Evolutionary conservation across 2,113 vertebrate genomes (phyloP).

Genomic region (Carassius auratus): DNA sequence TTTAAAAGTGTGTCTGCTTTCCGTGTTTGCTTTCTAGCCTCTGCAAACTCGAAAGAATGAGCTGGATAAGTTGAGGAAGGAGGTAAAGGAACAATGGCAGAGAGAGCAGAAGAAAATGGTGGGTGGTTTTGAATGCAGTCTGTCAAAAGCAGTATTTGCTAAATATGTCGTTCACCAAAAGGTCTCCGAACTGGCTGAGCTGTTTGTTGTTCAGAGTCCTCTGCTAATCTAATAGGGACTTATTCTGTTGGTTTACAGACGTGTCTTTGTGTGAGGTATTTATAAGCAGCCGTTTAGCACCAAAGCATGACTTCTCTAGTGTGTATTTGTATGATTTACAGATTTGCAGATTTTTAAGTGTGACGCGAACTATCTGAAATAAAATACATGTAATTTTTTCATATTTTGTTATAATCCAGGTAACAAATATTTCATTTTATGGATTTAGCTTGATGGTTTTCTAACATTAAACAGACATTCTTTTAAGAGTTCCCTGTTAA

Average conservation of each 20-base stretch:
- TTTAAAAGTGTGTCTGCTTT: slow-evolving; percentile 46
- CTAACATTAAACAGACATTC: neutral
- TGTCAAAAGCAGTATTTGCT: slow-evolving; percentile 1
- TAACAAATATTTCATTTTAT: no score
- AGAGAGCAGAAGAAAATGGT: slow-evolving; percentile 96
- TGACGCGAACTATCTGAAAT: neutral
- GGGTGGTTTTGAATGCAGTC: slow-evolving; percentile 35
- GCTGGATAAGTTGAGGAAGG: slow-evolving; percentile 93
- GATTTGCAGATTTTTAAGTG: neutral
- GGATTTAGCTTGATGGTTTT: neutral
- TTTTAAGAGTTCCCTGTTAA: neutral
- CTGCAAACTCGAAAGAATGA: slow-evolving; percentile 91
- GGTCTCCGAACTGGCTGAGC: neutral
- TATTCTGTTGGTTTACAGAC: neutral
- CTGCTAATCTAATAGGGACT: slow-evolving; percentile 9
- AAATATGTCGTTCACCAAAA: neutral
- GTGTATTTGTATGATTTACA: neutral
- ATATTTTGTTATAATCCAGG: no score
- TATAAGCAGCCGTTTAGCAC: neutral
- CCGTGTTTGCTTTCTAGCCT: slow-evolving; percentile 76
- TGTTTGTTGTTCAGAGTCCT: neutral
- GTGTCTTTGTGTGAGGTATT: slow-evolving; percentile 18
- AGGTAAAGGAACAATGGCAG: slow-evolving; percentile 98
- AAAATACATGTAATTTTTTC: no score
- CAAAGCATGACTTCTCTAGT: neutral